A percentile compares a stretch with the other conserved stretches of the same genome.
phyloP scores from a whole-genome alignment of 1,140 invertebrate species.

The Stegodyphus mimosarum region DNA sequence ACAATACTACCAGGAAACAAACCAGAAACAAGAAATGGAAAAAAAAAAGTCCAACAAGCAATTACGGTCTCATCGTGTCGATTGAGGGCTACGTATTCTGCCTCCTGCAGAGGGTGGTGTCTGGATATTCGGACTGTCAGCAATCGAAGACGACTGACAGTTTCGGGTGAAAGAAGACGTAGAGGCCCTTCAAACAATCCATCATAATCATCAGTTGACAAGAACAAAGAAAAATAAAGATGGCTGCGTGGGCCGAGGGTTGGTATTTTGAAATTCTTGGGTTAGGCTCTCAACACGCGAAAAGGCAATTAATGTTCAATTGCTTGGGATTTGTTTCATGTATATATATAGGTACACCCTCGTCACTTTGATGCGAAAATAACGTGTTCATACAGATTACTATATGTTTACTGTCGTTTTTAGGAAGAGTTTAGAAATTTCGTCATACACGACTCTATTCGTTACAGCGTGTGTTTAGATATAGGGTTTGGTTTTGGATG shows the following conservation, averaged over 20 bases:
- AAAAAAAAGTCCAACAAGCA: background rate
- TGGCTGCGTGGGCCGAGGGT: constrained; percentile 31
- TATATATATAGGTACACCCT: background rate
- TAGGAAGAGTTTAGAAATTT: background rate
- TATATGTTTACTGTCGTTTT: background rate
- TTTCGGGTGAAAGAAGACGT: constrained; percentile 32
- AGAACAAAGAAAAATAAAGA: constrained; percentile 45
- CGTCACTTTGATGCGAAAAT: constrained; percentile 15
- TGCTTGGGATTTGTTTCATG: constrained; percentile 2
- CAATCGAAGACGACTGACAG: constrained; percentile 29
- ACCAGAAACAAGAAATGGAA: background rate
- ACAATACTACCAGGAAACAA: background rate
- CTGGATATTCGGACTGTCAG: constrained; percentile 38
- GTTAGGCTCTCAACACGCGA: constrained; percentile 37
- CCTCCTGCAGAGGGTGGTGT: constrained; percentile 32
- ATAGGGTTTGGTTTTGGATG: too few species aligned
- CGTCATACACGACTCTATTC: too few species aligned
- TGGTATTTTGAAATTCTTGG: background rate
- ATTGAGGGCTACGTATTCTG: background rate
- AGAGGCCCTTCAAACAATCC: constrained; percentile 40
- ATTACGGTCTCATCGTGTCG: background rate
- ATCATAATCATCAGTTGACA: constrained; percentile 50
- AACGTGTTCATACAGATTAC: constrained; percentile 20
- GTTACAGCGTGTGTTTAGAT: too few species aligned
- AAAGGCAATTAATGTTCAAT: constrained; percentile 45